These are phyloP conservation scores for Pseudomyrmex pallidus DNA, from an alignment of 1,140 invertebrate genomes.

Conservation along the genomic window DNA sequence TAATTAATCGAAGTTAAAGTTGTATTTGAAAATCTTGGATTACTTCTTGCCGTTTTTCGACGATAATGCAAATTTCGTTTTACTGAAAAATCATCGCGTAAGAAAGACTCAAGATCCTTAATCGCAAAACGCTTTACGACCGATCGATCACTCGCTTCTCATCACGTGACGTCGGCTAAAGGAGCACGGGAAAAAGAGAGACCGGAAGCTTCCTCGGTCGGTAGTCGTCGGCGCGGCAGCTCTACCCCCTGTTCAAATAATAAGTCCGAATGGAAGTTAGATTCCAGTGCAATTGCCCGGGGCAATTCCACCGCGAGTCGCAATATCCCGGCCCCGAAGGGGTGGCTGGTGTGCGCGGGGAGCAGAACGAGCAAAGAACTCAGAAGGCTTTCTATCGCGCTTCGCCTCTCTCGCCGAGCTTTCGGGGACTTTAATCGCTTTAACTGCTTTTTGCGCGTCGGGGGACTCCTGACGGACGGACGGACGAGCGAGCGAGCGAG, in stretches of 20 bases:
- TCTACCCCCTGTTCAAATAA: slow-evolving; percentile 80
- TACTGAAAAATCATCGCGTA: slow-evolving; percentile 8
- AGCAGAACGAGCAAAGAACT: slow-evolving; percentile 64
- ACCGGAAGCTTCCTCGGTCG: slow-evolving; percentile 65
- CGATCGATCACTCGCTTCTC: slow-evolving; percentile 52
- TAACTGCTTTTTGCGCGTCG: slow-evolving; percentile 72
- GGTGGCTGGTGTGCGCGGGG: slow-evolving; percentile 36
- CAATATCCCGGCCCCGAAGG: slow-evolving; percentile 72
- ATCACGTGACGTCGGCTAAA: slow-evolving; percentile 51
- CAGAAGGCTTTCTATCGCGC: slow-evolving; percentile 71
- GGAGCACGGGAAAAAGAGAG: slow-evolving; percentile 31
- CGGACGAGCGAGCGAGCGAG: slow-evolving; percentile 29
- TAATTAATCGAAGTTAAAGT: too few relatives aligned
- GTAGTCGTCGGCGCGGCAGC: slow-evolving; percentile 69
- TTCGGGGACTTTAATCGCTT: slow-evolving; percentile 75
- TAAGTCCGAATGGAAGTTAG: slow-evolving; percentile 80
- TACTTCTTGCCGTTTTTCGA: background rate
- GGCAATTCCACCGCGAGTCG: slow-evolving; percentile 76
- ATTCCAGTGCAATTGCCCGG: slow-evolving; percentile 74
- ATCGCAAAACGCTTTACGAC: slow-evolving; percentile 36
- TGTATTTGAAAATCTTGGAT: too few relatives aligned
- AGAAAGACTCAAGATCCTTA: background rate
- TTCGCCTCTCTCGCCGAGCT: slow-evolving; percentile 71
- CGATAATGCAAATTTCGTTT: slow-evolving; percentile 14
- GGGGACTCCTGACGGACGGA: slow-evolving; percentile 68